Evolutionary conservation across 2,888 invertebrate species (phyloP).

Genomic region (Junonia oenone): DNA sequence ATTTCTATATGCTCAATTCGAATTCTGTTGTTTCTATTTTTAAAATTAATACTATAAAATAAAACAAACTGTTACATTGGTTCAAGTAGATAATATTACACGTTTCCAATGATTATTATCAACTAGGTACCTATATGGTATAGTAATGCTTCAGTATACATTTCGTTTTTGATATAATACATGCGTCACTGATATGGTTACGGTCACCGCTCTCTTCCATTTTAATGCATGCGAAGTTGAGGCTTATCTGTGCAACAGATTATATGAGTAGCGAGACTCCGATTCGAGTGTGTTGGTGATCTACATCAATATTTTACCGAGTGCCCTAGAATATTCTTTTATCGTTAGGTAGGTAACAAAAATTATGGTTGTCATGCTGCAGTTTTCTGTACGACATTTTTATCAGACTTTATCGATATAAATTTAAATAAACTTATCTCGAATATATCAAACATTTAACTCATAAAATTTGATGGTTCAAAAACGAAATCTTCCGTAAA

Average conservation of each 20-base stretch:
- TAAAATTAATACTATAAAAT: too few relatives aligned
- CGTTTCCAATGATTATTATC: neutral
- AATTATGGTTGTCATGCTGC: neutral
- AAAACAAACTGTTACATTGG: neutral
- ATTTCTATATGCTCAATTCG: too few relatives aligned
- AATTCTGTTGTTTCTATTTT: too few relatives aligned
- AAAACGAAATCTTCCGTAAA: too few relatives aligned
- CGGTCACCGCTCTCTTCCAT: constrained; percentile 17
- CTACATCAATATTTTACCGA: constrained; percentile 2
- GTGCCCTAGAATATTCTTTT: neutral
- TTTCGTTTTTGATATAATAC: constrained; percentile 4
- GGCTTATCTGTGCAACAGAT: constrained; percentile 19
- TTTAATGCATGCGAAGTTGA: constrained; percentile 14
- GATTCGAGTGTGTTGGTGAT: neutral
- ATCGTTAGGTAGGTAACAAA: neutral
- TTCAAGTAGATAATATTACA: neutral
- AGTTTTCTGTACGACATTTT: neutral
- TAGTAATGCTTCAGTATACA: neutral
- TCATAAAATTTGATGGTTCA: too few relatives aligned
- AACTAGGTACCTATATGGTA: constrained; percentile 2
- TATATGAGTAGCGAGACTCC: constrained; percentile 12
- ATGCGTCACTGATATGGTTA: constrained; percentile 10
- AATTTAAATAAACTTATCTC: too few relatives aligned
- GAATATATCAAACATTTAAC: too few relatives aligned
- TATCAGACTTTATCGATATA: neutral